Conservation (phyloP, 2,888 invertebrate genomes). For the Julus scandinavius region DNA sequence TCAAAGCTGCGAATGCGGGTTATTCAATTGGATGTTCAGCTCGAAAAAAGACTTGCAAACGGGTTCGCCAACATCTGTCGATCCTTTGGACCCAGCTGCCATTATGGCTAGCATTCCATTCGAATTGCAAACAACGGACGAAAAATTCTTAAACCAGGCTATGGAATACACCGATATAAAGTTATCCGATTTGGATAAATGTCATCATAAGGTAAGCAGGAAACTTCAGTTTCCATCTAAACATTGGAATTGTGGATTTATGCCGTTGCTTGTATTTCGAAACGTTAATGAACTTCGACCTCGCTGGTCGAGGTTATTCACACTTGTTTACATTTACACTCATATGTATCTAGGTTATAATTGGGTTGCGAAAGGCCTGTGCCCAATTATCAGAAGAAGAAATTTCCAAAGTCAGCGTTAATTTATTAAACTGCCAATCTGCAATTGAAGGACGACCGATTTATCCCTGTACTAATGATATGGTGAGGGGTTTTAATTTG, state of each 20-base stretch:
- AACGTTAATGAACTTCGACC: background rate
- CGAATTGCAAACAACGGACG: conserved; percentile 37
- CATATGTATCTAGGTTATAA: conserved; percentile 68
- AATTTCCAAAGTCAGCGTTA: conserved; percentile 75
- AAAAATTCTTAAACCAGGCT: conserved; percentile 48
- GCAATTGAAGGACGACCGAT: conserved; percentile 72
- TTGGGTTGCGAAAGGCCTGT: conserved; percentile 72
- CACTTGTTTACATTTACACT: background rate
- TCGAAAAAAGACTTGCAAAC: background rate
- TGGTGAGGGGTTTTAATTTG: conserved; percentile 67
- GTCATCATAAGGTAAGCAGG: conserved; percentile 49
- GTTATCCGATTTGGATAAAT: conserved; percentile 50
- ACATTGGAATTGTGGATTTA: background rate
- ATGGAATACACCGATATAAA: background rate
- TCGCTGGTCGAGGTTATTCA: background rate
- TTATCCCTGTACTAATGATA: conserved; percentile 73
- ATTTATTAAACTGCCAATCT: conserved; percentile 76
- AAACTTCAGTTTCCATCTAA: background rate
- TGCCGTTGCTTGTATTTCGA: background rate
- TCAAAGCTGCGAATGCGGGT: background rate
- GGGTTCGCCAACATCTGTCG: background rate
- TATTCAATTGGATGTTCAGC: conserved; percentile 20
- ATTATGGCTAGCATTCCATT: conserved; percentile 50
- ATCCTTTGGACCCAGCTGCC: conserved; percentile 44
- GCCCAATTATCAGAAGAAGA: conserved; percentile 74